These are phyloP conservation scores for Poeciliopsis infans DNA, from an alignment of 2,797 vertebrate genomes.

Conservation along the genomic window DNA sequence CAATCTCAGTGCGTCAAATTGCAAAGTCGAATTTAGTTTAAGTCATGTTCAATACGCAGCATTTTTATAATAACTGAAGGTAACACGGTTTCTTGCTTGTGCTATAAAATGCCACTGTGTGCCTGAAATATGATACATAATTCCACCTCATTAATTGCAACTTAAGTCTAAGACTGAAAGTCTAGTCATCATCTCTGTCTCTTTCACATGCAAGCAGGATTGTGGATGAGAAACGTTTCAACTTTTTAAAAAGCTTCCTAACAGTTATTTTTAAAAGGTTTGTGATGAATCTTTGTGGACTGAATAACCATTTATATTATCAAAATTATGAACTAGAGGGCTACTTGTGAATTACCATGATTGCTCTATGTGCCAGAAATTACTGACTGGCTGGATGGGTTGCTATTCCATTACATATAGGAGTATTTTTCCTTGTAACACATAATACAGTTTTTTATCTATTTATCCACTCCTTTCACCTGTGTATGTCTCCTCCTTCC, in stretches of 20 bases:
- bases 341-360: not conserved
- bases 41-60: too few species aligned
- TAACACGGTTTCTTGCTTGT: too few species aligned
- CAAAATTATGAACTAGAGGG: not conserved
- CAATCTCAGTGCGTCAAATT: too few species aligned
- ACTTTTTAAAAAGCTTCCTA: not conserved
- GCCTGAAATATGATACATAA: too few species aligned
- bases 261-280: not conserved
- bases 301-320: not conserved
- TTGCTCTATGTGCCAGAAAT: not conserved
- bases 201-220: not conserved
- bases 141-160: not conserved
- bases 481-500: slow-evolving; percentile 26
- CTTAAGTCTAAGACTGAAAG: not conserved
- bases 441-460: slow-evolving; percentile 21
- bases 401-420: not conserved
- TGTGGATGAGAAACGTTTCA: not conserved
- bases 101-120: too few species aligned
- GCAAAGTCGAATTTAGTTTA: too few species aligned
- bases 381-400: not conserved
- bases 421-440: slow-evolving; percentile 10
- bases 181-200: not conserved
- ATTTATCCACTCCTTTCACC: slow-evolving; percentile 34
- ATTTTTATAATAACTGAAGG: too few species aligned
- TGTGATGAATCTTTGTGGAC: not conserved